These are phyloP conservation scores for Maniola hyperantus DNA, from an alignment of 2,888 invertebrate genomes.

Conservation along the genomic window DNA sequence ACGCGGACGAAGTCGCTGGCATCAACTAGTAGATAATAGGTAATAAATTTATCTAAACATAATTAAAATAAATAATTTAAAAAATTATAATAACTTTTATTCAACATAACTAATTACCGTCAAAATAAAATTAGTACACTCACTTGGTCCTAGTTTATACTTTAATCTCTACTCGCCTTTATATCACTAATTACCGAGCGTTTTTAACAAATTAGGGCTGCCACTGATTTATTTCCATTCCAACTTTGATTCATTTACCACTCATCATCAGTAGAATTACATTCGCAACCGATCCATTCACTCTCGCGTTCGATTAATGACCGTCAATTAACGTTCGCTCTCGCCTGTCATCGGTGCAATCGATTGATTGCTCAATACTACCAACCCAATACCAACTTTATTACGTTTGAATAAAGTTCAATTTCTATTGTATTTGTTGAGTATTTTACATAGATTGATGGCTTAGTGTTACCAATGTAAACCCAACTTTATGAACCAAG, in stretches of 20 bases:
- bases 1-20: too few relatives aligned
- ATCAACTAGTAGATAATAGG: too few relatives aligned
- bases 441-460: conserved; percentile 25
- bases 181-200: conserved; percentile 29
- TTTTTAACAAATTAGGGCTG: conserved; percentile 32
- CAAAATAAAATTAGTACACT: background rate
- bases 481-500: conserved; percentile 33
- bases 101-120: background rate
- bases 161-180: conserved; percentile 2
- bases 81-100: background rate
- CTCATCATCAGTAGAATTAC: conserved; percentile 39
- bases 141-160: background rate
- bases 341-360: conserved; percentile 66
- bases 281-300: conserved; percentile 52
- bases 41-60: background rate
- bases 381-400: conserved; percentile 37
- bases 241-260: conserved; percentile 31
- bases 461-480: conserved; percentile 16
- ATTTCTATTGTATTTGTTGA: conserved; percentile 15
- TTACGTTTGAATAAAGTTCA: conserved; percentile 29
- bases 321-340: conserved; percentile 64
- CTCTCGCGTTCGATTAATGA: conserved; percentile 62
- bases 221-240: conserved; percentile 31
- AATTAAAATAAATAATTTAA: background rate
- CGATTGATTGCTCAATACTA: conserved; percentile 54